Evolutionary conservation across 2,888 invertebrate species (phyloP), one percentile per base, ranked within the genome.

Genomic region (Protula sp.): DNA sequence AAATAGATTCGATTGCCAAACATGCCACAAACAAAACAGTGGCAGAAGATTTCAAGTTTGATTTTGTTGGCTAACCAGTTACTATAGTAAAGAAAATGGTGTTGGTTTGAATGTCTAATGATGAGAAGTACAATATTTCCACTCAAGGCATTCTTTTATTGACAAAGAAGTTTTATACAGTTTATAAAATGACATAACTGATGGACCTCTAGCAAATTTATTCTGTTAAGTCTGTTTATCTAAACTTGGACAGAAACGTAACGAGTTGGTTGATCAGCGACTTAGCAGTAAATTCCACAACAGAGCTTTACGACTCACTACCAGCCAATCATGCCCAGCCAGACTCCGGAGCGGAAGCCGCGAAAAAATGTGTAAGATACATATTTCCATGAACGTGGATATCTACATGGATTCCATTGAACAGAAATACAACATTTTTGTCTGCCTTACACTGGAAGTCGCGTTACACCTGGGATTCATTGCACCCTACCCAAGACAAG

Each of bases 271-370:
- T 19, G 50, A 50, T 5, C 14, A 50, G 9, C 9, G 24, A 38
- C 9, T 19, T 22, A 22, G 4, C 50, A 50, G 24, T 24, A 50
- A 22, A 26, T 50, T 50, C 24, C 22, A 22, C 5, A 50, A 50
- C 50, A 50, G 50, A 50, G 50, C 50, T 26, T 50, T 50, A 50
- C 50, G 22, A 24, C 50, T 26, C 50, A 9, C 50, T n/a, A 19
- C 50, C 5, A 22, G 22, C 14, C 22, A 38, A 38, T 38, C 38
- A 9, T 14, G 9, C 9, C 9, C 19, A 19, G 9, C 9, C 9
- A 38, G 9, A 9, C 9, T 38, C 9, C 9, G 38, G 38, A 19
- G 9, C 38, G 38, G 9, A 38, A 38, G 9, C 38, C 38, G 19
- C 9, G 19, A 19, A 9, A 38, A 19, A 38, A 38, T 38, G 38